Percentiles rank a stretch among this genome's conserved stretches.
phyloP scores from a whole-genome alignment of 1,140 invertebrate genomes.

The Stegodyphus mimosarum region DNA sequence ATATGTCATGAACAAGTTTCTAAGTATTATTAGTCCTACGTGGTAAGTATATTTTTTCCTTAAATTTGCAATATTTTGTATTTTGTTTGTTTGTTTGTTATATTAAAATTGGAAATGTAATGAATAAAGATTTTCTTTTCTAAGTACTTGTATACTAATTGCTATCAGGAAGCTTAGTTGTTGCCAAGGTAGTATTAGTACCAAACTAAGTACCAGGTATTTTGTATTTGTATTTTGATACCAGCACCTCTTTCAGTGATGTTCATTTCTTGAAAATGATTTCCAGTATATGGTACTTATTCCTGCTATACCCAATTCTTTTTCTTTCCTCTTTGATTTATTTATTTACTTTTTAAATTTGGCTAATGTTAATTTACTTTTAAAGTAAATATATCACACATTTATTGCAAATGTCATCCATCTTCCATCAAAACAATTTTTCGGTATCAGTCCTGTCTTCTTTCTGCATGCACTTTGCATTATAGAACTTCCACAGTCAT shows the following conservation, averaged over 20 bases:
- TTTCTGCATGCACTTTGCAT: too few relatives aligned
- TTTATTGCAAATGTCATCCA: too few relatives aligned
- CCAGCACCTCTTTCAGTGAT: neutral
- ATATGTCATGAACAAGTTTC: constrained; percentile 26
- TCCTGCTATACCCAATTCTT: neutral
- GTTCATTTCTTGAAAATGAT: neutral
- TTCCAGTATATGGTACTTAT: neutral
- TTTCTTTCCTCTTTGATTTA: neutral
- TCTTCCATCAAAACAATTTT: too few relatives aligned
- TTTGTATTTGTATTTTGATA: neutral
- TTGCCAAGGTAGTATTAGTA: too few relatives aligned
- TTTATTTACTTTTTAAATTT: neutral
- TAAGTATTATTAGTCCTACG: constrained; percentile 12
- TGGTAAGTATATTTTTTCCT: constrained; percentile 1
- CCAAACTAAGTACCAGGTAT: too few relatives aligned
- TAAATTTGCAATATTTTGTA: too few relatives aligned
- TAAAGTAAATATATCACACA: too few relatives aligned
- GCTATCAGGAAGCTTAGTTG: neutral
- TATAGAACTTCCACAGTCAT: too few relatives aligned
- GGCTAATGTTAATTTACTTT: too few relatives aligned
- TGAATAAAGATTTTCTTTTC: neutral
- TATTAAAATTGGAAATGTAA: too few relatives aligned
- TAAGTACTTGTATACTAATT: neutral
- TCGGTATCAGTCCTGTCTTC: too few relatives aligned
- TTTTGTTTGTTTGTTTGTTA: too few relatives aligned